Evolutionary conservation across 2,888 invertebrate species (phyloP).

Genomic region (Amblyjoppa fuscipennis): DNA sequence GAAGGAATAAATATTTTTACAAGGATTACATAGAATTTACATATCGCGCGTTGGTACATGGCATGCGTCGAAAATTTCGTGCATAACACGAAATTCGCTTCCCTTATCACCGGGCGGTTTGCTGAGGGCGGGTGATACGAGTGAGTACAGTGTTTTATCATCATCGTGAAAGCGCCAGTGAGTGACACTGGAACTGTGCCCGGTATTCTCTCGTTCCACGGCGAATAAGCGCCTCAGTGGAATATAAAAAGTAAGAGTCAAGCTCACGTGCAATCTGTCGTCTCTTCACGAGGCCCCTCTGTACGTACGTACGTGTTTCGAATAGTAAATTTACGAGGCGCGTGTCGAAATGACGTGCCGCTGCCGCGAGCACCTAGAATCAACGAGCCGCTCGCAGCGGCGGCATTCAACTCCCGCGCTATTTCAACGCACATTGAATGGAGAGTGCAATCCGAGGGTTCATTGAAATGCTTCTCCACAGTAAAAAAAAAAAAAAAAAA

Average conservation of each 20-base stretch:
- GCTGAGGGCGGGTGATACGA: slow-evolving; percentile 1
- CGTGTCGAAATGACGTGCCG: slow-evolving; percentile 50
- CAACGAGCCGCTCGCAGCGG: slow-evolving; percentile 3
- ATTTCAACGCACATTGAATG: slow-evolving; percentile 43
- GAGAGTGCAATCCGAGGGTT: slow-evolving; percentile 40
- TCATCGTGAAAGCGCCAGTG: slow-evolving; percentile 18
- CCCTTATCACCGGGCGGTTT: not conserved
- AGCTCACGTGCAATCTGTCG: slow-evolving; percentile 52
- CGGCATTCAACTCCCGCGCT: slow-evolving; percentile 4
- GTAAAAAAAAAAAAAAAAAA: not conserved
- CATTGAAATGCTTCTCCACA: slow-evolving; percentile 29
- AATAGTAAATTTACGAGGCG: slow-evolving; percentile 52
- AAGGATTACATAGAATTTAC: slow-evolving; percentile 8
- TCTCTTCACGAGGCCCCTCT: slow-evolving; percentile 41
- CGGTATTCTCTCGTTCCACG: slow-evolving; percentile 2
- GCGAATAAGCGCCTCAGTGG: slow-evolving; percentile 29
- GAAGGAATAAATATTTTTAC: not conserved
- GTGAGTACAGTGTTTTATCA: slow-evolving; percentile 31
- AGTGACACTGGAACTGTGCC: slow-evolving; percentile 12
- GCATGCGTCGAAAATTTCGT: slow-evolving; percentile 14
- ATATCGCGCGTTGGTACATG: not conserved
- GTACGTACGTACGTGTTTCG: slow-evolving; percentile 50
- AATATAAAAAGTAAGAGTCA: slow-evolving; percentile 53
- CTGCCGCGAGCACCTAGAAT: slow-evolving; percentile 12
- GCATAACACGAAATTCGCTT: not conserved